Evolutionary conservation across 2,797 vertebrate species (phyloP), one percentile per base, ranked within the genome.

Genomic region (Tympanoctomys barrerae): DNA sequence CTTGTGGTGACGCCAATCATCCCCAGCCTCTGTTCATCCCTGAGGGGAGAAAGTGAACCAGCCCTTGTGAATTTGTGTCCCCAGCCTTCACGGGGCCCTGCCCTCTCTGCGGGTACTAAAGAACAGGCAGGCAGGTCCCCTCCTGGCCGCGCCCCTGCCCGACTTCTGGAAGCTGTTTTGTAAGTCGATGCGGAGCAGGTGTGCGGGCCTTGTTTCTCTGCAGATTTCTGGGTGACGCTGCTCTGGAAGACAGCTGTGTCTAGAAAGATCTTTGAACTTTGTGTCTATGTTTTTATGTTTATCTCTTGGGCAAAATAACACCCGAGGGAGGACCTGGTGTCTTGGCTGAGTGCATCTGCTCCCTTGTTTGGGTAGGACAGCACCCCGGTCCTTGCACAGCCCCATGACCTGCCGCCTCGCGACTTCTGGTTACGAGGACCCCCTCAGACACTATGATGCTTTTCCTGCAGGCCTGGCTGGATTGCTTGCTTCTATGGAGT

Each of bases 91-190:
- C n/a, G 8, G 13, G 46, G 14, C 11, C 5, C 1, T 36, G 16
- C 33, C 14, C 39, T 18, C 36, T 33, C 11, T 1, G 2, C 1
- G 0, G 61, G 31, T 33, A 0, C 2, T 57, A 46, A 26, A 31
- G 54, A 59, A 19, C 31, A n/a, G 4, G 24, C 12, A 28, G 5
- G 31, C 31, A 86, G 36, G 59, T 22, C 6, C 54, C 0, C 7
- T 22, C 80, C 16, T 22, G 4, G 49, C 26, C 6, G 10, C 19
- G 36, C 75, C 39, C 19, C 4, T 31, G 36, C 75, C 28, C 0
- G 1, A 33, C 21, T 12, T 13, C 1, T 13, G 26, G 68, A 71
- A 21, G 8, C 36, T 36, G 2, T 18, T 70, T 42, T 18, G 71
- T 26, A 39, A 75, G 18, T 26, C 36, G 7, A 10, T 62, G 42